phyloP scores from a whole-genome alignment of 2,113 vertebrate species.

The Elachura formosa region DNA sequence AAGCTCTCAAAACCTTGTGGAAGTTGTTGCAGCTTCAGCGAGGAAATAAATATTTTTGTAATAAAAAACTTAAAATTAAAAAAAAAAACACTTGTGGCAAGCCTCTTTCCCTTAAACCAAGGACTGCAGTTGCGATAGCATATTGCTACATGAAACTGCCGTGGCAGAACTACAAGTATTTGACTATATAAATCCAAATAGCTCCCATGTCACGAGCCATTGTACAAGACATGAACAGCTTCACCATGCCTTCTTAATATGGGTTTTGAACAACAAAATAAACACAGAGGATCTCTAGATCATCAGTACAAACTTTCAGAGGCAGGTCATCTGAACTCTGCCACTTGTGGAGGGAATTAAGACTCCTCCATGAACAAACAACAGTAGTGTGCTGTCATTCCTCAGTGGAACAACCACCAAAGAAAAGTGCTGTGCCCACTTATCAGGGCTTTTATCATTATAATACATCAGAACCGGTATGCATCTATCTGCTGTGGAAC shows the following conservation, averaged over 20 bases:
- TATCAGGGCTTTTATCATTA: neutral
- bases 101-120: neutral
- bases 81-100: neutral
- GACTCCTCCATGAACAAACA: neutral
- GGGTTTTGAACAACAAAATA: neutral
- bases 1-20: neutral
- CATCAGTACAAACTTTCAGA: neutral
- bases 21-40: neutral
- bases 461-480: neutral
- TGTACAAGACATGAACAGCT: neutral
- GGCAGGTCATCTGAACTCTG: neutral
- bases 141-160: neutral
- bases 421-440: neutral
- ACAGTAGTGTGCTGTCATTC: neutral
- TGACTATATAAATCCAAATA: neutral
- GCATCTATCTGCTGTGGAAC: neutral
- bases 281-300: neutral
- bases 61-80: neutral
- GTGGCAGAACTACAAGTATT: neutral
- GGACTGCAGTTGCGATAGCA: neutral
- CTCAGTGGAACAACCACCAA: neutral
- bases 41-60: neutral
- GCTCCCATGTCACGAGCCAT: neutral
- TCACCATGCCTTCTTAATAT: neutral
- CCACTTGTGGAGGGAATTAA: neutral